Evolutionary conservation across 2,888 invertebrate genomes (phyloP).

Genomic region (Ectemnius cavifrons): DNA sequence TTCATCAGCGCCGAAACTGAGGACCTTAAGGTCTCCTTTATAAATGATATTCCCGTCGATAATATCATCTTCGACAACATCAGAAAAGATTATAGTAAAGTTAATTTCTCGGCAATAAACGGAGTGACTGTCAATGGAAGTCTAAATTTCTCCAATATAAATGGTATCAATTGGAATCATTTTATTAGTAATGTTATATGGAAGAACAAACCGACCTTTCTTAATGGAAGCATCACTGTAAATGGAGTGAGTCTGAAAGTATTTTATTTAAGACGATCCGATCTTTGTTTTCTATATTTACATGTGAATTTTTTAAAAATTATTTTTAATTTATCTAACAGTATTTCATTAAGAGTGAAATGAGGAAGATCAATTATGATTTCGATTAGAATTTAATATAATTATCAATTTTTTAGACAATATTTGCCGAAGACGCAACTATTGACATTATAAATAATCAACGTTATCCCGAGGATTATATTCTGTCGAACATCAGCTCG

Average conservation of each 20-base stretch:
- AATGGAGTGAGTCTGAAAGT: constrained; percentile 77
- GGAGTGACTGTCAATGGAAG: constrained; percentile 55
- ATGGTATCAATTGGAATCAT: constrained; percentile 78
- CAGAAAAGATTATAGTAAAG: constrained; percentile 54
- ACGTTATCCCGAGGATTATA: constrained; percentile 80
- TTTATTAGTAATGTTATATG: constrained; percentile 78
- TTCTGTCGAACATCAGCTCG: constrained; percentile 73
- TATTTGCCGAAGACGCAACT: constrained; percentile 51
- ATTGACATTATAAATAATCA: constrained; percentile 78
- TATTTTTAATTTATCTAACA: not conserved
- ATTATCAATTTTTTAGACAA: constrained; percentile 27
- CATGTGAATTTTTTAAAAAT: not conserved
- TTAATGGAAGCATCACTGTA: constrained; percentile 76
- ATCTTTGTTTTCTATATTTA: not conserved
- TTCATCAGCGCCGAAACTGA: constrained; percentile 63
- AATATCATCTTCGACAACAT: constrained; percentile 67
- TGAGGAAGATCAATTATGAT: not conserved
- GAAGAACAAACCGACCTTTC: constrained; percentile 73
- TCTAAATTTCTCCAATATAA: constrained; percentile 74
- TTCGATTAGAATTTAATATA: not conserved
- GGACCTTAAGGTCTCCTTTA: constrained; percentile 50
- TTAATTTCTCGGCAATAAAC: constrained; percentile 61
- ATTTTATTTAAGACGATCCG: not conserved
- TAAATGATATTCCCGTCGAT: constrained; percentile 71
- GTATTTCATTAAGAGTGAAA: too few relatives aligned